Evolutionary conservation across 1,140 invertebrate species (phyloP).

Genomic region (Antheraea pernyi): DNA sequence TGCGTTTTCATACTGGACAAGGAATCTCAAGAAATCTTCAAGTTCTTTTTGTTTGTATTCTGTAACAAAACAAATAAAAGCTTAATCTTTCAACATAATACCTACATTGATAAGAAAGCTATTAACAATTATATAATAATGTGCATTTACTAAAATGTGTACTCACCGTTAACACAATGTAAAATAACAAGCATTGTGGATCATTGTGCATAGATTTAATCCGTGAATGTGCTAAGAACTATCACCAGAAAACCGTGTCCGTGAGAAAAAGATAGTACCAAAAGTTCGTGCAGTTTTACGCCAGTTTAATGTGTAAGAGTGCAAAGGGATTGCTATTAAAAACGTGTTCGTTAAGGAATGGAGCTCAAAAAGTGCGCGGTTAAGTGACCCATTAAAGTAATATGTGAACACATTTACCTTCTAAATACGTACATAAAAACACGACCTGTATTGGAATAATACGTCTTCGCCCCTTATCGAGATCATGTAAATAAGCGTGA

Average conservation of each 20-base stretch:
- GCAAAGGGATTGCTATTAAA: neutral
- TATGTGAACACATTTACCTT: conserved; percentile 5
- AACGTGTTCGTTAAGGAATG: neutral
- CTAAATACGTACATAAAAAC: neutral
- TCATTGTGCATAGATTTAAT: conserved; percentile 40
- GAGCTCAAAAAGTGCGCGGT: neutral
- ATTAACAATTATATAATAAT: neutral
- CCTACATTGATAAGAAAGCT: neutral
- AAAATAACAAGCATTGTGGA: conserved; percentile 14
- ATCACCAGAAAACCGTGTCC: conserved; percentile 38
- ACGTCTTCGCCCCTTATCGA: neutral
- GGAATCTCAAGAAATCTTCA: conserved; percentile 53
- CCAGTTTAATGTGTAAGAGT: conserved; percentile 2
- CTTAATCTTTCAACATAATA: no score
- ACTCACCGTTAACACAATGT: conserved; percentile 19
- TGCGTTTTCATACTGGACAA: conserved; percentile 50
- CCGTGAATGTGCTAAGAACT: conserved; percentile 47
- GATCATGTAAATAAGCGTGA: neutral
- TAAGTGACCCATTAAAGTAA: neutral
- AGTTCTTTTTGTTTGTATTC: conserved; percentile 56
- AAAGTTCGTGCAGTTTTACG: conserved; percentile 12
- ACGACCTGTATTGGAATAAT: conserved; percentile 11
- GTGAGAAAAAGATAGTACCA: conserved; percentile 10
- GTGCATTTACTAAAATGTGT: conserved; percentile 25
- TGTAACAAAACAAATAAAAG: conserved; percentile 39